phyloP scores from a whole-genome alignment of 2,797 vertebrate species.

The Clarias platycephalus region DNA sequence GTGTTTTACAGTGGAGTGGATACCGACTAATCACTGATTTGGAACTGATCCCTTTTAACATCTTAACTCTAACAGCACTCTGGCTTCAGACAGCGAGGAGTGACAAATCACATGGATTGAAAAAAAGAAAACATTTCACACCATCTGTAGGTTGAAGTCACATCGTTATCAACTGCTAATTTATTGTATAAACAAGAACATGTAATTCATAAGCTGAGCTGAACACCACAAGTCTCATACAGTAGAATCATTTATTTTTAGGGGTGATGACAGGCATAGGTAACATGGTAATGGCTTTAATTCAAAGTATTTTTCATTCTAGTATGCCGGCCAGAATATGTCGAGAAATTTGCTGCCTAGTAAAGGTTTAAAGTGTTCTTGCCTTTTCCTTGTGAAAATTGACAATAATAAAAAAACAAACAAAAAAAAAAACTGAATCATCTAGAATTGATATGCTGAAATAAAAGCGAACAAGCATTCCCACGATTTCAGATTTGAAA shows the following conservation, averaged over 20 bases:
- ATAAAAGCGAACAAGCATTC: not conserved
- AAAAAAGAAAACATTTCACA: not conserved
- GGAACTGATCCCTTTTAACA: constrained; percentile 10
- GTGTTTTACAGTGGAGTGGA: not conserved
- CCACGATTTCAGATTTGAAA: not conserved
- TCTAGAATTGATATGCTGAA: not conserved
- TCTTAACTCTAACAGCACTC: not conserved
- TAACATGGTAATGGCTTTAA: not conserved
- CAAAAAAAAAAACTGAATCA: no score
- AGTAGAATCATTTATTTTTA: not conserved
- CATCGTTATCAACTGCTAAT: not conserved
- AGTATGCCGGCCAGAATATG: not conserved
- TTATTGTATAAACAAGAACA: not conserved
- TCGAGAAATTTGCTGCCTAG: not conserved
- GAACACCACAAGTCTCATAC: not conserved
- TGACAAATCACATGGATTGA: not conserved
- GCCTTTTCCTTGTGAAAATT: no score
- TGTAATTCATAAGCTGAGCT: not conserved
- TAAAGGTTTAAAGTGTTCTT: not conserved
- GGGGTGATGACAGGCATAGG: not conserved
- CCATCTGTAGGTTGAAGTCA: not conserved
- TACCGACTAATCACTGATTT: not conserved
- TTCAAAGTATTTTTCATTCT: not conserved
- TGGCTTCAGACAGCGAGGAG: not conserved
- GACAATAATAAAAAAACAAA: no score